Percentiles rank a stretch among this genome's conserved stretches.
phyloP scores from a whole-genome alignment of 2,888 invertebrate species.

The Euzophera pinguis region DNA sequence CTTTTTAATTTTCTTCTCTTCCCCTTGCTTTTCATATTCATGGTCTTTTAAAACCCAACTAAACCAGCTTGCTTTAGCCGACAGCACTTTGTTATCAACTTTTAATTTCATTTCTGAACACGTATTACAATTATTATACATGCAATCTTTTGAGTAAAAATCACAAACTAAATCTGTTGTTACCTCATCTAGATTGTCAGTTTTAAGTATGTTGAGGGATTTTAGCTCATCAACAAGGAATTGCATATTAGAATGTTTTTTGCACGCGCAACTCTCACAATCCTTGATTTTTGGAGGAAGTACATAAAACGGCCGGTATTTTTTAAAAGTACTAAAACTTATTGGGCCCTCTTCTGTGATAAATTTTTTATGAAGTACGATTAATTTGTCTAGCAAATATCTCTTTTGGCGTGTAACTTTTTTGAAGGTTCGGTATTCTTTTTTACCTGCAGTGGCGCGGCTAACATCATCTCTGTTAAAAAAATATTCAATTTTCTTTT shows the following conservation, averaged over 20 bases:
- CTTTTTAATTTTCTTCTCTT: not conserved
- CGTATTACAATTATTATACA: not conserved
- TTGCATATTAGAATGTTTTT: constrained; percentile 14
- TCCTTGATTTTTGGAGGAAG: constrained; percentile 15
- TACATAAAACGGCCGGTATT: constrained; percentile 19
- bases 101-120: not conserved
- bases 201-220: not conserved
- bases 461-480: constrained; percentile 17
- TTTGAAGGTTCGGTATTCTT: constrained; percentile 18
- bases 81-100: not conserved
- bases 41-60: not conserved
- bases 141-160: not conserved
- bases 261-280: constrained; percentile 16
- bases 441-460: constrained; percentile 22
- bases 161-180: not conserved
- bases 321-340: constrained; percentile 18
- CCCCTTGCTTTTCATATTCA: not conserved
- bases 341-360: constrained; percentile 17
- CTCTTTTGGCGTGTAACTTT: constrained; percentile 13
- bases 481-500: constrained; percentile 11
- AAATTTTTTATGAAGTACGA: constrained; percentile 4
- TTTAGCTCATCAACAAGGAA: not conserved
- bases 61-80: not conserved
- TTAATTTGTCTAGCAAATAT: not conserved
- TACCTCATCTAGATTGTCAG: not conserved